A percentile compares a stretch with the other conserved stretches of the same genome.
Conservation (phyloP, 2,888 invertebrate species). For the Hyppa rectilinea region DNA sequence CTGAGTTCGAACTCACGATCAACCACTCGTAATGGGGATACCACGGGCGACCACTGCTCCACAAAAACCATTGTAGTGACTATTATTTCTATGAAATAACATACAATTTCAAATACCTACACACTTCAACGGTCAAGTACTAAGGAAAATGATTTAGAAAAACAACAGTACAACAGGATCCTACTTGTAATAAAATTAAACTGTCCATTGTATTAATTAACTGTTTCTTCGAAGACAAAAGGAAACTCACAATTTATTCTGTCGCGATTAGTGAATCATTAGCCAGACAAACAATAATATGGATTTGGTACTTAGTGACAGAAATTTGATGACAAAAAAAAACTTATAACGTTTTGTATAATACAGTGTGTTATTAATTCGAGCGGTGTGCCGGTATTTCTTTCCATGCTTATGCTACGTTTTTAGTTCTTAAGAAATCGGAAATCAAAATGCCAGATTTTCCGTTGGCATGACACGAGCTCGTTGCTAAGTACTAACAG, state of each 20-base stretch:
- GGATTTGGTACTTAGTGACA: not conserved
- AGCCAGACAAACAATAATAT: not conserved
- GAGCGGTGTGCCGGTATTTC: not conserved
- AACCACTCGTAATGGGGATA: no score
- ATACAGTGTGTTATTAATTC: not conserved
- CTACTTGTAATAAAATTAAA: not conserved
- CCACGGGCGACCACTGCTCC: no score
- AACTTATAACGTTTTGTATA: not conserved
- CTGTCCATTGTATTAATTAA: not conserved
- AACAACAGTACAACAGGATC: not conserved
- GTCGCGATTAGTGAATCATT: slow-evolving; percentile 10
- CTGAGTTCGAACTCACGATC: no score
- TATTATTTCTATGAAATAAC: not conserved
- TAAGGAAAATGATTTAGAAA: slow-evolving; percentile 11
- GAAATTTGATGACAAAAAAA: not conserved
- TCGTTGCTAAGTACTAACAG: no score
- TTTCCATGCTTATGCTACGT: not conserved
- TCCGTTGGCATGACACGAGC: no score
- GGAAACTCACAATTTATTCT: slow-evolving; percentile 13
- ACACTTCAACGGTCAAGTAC: not conserved
- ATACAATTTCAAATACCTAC: not conserved
- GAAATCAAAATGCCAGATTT: no score
- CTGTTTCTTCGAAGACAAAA: slow-evolving; percentile 1
- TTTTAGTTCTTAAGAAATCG: no score
- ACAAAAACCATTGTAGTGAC: no score